phyloP scores from a whole-genome alignment of 2,113 vertebrate genomes.

The Cathartes aura region DNA sequence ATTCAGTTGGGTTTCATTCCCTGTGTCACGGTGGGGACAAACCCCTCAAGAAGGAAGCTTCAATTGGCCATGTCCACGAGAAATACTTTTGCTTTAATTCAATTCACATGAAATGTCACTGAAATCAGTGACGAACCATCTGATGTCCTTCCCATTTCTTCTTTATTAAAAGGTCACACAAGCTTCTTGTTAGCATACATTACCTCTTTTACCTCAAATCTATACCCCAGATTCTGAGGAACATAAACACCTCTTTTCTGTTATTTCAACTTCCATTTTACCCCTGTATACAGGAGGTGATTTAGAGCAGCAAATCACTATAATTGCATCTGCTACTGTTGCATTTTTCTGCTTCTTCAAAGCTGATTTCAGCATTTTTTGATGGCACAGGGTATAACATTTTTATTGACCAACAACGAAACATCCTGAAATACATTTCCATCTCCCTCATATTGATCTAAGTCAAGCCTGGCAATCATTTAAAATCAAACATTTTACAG shows the following conservation, averaged over 20 bases:
- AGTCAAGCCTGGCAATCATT: slow-evolving; percentile 40
- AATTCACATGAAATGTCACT: slow-evolving; percentile 2
- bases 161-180: neutral
- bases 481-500: slow-evolving; percentile 39
- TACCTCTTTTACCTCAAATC: neutral
- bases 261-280: slow-evolving; percentile 22
- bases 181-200: neutral
- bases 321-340: slow-evolving; percentile 12
- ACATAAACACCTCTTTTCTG: neutral
- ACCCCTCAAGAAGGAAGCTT: neutral
- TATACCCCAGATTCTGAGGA: neutral
- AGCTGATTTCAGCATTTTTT: slow-evolving; percentile 55
- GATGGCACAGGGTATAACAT: neutral
- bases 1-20: neutral
- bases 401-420: slow-evolving; percentile 67
- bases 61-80: neutral
- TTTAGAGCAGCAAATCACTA: slow-evolving; percentile 24
- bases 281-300: neutral
- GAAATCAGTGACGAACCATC: neutral
- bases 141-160: neutral
- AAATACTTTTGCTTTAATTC: neutral
- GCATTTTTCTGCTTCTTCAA: slow-evolving; percentile 7
- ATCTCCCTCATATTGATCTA: slow-evolving; percentile 53
- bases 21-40: neutral
- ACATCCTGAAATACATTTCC: slow-evolving; percentile 55